Conservation (phyloP, 2,888 invertebrate species). For the Drosophila atripex region DNA sequence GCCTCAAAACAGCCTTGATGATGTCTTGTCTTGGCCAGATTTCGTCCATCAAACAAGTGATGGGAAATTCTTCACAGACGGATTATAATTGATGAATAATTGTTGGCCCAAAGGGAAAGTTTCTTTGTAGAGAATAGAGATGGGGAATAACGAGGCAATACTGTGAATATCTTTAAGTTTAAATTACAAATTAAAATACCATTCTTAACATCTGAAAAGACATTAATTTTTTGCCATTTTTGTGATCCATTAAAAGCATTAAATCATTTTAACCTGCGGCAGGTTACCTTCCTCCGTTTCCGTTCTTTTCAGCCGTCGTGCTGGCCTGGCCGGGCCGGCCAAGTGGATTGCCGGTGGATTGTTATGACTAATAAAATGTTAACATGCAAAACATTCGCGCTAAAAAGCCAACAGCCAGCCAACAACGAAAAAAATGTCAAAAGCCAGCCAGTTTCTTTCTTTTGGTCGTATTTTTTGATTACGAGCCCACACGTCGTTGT, state of each 20-base stretch:
- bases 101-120: constrained; percentile 33
- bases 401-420: constrained; percentile 43
- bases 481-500: constrained; percentile 36
- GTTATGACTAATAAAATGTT: constrained; percentile 82
- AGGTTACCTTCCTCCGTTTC: constrained; percentile 36
- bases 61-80: constrained; percentile 58
- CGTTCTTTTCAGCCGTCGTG: constrained; percentile 24
- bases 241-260: constrained; percentile 31
- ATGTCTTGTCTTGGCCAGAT: constrained; percentile 21
- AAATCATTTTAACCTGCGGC: constrained; percentile 59
- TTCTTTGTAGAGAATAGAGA: background rate
- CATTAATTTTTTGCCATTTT: background rate
- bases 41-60: constrained; percentile 64
- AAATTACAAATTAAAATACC: background rate
- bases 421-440: constrained; percentile 74
- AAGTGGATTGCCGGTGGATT: constrained; percentile 39
- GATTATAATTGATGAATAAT: constrained; percentile 55
- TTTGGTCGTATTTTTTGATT: constrained; percentile 26
- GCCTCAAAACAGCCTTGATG: constrained; percentile 14
- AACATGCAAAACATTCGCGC: constrained; percentile 78
- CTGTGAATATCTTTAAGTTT: background rate
- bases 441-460: constrained; percentile 57
- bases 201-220: too few relatives aligned
- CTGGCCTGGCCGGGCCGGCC: constrained; percentile 11
- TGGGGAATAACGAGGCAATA: background rate